Evolutionary conservation across 2,888 invertebrate genomes (phyloP).

Genomic region (Augochlorella aurata): DNA sequence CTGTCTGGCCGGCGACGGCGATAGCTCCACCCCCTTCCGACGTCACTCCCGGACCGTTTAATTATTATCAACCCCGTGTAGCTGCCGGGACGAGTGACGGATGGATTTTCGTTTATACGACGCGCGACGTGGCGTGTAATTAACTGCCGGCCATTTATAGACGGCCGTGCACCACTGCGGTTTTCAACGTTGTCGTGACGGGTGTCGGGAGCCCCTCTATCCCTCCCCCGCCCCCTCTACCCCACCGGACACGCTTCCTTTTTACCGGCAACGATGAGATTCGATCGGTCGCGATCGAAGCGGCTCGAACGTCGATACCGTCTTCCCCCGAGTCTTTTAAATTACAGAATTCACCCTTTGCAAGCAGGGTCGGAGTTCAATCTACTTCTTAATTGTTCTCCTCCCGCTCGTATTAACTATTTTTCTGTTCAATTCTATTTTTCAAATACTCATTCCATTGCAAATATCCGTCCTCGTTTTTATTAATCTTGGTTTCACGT

Average conservation of each 20-base stretch:
- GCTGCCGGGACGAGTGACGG: slow-evolving; percentile 48
- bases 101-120: slow-evolving; percentile 62
- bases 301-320: neutral
- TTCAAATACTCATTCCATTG: too few relatives aligned
- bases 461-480: too few relatives aligned
- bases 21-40: slow-evolving; percentile 12
- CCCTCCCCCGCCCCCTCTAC: neutral
- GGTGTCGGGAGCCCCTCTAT: slow-evolving; percentile 1
- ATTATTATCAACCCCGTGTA: slow-evolving; percentile 59
- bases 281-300: neutral
- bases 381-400: neutral
- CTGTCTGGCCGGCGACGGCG: slow-evolving; percentile 5
- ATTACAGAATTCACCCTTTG: neutral
- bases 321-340: neutral
- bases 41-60: slow-evolving; percentile 52
- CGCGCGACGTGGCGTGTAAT: slow-evolving; percentile 56
- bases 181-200: slow-evolving; percentile 39
- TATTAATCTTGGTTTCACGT: too few relatives aligned
- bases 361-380: neutral
- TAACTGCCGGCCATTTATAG: slow-evolving; percentile 58
- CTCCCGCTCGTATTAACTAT: too few relatives aligned
- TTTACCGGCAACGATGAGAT: neutral
- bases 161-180: slow-evolving; percentile 14
- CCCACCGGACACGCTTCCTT: neutral
- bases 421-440: too few relatives aligned